Conservation (phyloP, 1,140 invertebrate species). For the Brachionus sp. region DNA sequence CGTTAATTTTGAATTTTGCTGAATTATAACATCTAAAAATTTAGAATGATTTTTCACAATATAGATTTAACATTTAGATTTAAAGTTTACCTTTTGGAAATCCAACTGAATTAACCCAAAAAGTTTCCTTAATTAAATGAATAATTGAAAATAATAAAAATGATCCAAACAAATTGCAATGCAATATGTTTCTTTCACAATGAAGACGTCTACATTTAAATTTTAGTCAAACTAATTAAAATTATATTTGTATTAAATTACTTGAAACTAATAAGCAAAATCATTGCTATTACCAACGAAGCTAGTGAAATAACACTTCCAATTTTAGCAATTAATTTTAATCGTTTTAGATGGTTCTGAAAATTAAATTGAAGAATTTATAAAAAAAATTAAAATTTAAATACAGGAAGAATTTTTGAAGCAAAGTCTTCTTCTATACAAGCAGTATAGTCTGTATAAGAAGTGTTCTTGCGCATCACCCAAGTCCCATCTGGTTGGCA, state of each 20-base stretch:
- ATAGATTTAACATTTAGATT: neutral
- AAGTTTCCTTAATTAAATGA: constrained; percentile 64
- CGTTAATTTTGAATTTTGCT: constrained; percentile 30
- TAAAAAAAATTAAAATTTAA: neutral
- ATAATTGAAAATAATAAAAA: constrained; percentile 69
- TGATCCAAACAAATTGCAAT: constrained; percentile 70
- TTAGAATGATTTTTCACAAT: neutral
- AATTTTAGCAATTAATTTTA: constrained; percentile 67
- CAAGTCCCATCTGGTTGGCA: constrained; percentile 40
- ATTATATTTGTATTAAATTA: constrained; percentile 59
- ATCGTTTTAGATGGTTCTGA: constrained; percentile 64
- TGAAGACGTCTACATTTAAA: constrained; percentile 63
- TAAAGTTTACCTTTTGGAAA: constrained; percentile 52
- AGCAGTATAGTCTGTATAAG: constrained; percentile 13
- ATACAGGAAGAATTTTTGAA: constrained; percentile 46
- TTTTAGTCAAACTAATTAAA: neutral
- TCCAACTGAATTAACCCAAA: constrained; percentile 65
- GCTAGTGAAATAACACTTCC: constrained; percentile 69
- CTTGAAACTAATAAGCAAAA: constrained; percentile 69
- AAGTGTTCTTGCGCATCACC: neutral
- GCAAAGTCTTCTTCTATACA: neutral
- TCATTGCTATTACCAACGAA: constrained; percentile 66
- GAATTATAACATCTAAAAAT: constrained; percentile 46
- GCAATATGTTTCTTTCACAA: constrained; percentile 68
- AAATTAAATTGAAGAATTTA: constrained; percentile 50